Evolutionary conservation across 2,888 invertebrate species (phyloP), one percentile per base, ranked within the genome.

Genomic region (Drosophila incognita): DNA sequence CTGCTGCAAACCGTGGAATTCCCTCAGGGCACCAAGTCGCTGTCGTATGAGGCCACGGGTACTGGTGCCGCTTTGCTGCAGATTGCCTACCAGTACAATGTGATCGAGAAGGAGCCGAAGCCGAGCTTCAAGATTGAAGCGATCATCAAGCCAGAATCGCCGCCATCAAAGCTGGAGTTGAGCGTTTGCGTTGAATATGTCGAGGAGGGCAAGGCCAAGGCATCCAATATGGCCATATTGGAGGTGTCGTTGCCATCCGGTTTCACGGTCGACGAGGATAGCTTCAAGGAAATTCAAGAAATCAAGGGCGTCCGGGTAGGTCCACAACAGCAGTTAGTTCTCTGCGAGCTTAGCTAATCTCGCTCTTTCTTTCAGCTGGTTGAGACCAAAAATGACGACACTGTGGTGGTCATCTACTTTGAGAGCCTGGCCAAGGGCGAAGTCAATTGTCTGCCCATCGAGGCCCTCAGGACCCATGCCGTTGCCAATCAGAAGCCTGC

Each of bases 201-300:
- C 7, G 93, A 91, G 29, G 87, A 84, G 11, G 87, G 94, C 40
- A 76, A 81, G 21, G 65, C 81, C 1, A 95, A 95, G 83, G 94
- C 95, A 33, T 96, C 96, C 79, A 98, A 98, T 79, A 96, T 98
- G 96, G 97, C 98, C n/a, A 96, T 98, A 2, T 96, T 98, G 94
- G 98, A 98, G 89, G 96, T 98, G 0, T 96, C 96, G 68, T 94
- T 99, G 71, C 98, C 98, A 0, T 98, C 98, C 0, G 98, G 99
- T 31, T 99, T 97, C 92, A 95, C 96, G 0, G 97, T 97, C 0
- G 97, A 98, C 83, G 94, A 95, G 84, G 96, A 96, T 86, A 96
- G 95, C 0, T 93, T 97, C 53, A 96, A 96, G 2, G 94, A 95
- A 75, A 92, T 95, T n/a, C 78, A 81, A 21, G 69, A 77, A 52